A percentile compares a stretch with the other conserved stretches of the same genome.
These are phyloP conservation scores for Euphysa ruthae DNA, from an alignment of 30 jellyfish, hydroid and myxozoan genomes.

Conservation along the genomic window DNA sequence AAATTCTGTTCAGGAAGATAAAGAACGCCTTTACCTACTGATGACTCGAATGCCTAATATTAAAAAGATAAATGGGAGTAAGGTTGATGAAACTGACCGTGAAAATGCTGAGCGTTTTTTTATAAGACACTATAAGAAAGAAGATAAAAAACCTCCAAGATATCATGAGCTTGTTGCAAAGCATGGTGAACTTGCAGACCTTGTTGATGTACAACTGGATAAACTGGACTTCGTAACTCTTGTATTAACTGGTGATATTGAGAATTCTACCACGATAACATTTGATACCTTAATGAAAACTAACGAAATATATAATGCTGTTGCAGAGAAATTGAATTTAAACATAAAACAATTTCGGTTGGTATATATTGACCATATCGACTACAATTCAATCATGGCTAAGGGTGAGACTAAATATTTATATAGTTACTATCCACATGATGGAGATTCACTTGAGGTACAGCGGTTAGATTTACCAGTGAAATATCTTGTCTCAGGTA, in stretches of 20 bases:
- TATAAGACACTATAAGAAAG: slow-evolving; percentile 56
- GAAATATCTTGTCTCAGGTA: too few relatives aligned
- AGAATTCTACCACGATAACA: neutral
- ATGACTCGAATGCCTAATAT: slow-evolving; percentile 66
- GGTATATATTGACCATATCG: neutral
- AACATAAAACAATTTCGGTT: neutral
- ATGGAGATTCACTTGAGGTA: neutral
- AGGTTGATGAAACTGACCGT: slow-evolving; percentile 41
- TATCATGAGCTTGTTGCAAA: slow-evolving; percentile 57
- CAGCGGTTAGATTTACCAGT: neutral
- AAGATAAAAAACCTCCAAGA: slow-evolving; percentile 56
- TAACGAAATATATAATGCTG: neutral
- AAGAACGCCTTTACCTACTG: slow-evolving; percentile 40
- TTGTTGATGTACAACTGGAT: slow-evolving; percentile 73
- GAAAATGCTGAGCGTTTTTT: slow-evolving; percentile 85
- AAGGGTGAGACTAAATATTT: neutral
- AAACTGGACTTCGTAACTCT: neutral
- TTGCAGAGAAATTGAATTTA: neutral
- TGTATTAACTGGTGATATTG: slow-evolving; percentile 14
- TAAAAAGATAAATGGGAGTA: slow-evolving; percentile 57
- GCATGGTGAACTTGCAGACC: slow-evolving; percentile 55
- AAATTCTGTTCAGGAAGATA: slow-evolving; percentile 25
- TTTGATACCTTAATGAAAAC: neutral
- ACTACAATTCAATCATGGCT: neutral
- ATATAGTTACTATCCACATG: neutral